Percentiles rank a stretch among this genome's conserved stretches.
Evolutionary conservation across 2,797 vertebrate genomes (phyloP).

Genomic region (Acrocephalus scirpaceus): DNA sequence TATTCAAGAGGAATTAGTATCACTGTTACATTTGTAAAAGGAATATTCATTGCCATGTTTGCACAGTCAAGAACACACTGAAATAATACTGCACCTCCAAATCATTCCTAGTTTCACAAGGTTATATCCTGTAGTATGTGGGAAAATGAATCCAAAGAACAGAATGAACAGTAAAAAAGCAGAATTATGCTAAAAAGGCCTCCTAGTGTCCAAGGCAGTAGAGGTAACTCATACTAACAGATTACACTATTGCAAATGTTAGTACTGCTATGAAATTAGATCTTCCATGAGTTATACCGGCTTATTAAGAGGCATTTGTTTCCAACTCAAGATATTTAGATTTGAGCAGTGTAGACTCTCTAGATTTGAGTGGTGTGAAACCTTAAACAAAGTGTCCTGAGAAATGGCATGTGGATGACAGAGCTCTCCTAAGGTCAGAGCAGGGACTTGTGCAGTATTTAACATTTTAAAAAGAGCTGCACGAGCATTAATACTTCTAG

Average conservation of each 20-base stretch:
- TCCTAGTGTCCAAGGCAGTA: not conserved
- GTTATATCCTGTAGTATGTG: not conserved
- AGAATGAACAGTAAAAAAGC: not conserved
- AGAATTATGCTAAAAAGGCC: not conserved
- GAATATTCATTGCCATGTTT: not conserved
- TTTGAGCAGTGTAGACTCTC: not conserved
- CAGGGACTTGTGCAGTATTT: not conserved
- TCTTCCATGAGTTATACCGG: not conserved
- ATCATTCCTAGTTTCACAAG: not conserved
- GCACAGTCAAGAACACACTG: not conserved
- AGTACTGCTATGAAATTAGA: not conserved
- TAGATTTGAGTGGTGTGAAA: not conserved
- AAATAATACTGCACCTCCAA: not conserved
- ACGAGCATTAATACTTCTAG: not conserved
- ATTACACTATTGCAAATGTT: not conserved
- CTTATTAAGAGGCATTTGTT: not conserved
- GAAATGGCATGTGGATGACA: not conserved
- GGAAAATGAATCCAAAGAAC: not conserved
- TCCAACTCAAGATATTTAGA: not conserved
- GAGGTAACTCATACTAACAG: not conserved
- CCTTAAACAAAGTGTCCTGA: not conserved
- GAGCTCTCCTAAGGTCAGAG: not conserved
- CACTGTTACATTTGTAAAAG: not conserved
- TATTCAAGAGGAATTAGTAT: not conserved
- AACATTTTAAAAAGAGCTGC: not conserved